Evolutionary conservation across 2,797 vertebrate species (phyloP), one percentile per base, ranked within the genome.

Genomic region (Garrulus glandarius): DNA sequence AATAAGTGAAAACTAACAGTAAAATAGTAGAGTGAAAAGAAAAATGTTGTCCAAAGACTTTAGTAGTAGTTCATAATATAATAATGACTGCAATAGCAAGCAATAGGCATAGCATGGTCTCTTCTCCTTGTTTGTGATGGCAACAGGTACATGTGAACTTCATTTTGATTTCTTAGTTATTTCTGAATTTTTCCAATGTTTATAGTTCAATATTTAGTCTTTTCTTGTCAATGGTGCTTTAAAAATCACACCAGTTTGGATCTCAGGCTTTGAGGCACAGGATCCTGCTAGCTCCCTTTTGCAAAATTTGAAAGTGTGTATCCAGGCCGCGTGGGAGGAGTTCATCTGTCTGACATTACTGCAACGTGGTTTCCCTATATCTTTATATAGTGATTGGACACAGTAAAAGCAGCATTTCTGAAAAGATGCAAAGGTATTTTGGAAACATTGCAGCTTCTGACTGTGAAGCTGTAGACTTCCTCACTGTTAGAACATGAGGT

Each of bases 91-190:
- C 3, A 64, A 43, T 21, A 57, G 5, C 2, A 32, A 43, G 5
- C 13, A 24, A 47, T n/a, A 43, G 14, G 2, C 26, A 23, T 37
- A 70, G 2, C n/a, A 15, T 43, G 22, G 13, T 39, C 9, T 52
- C 29, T 61, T 46, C 29, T 52, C 29, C 7, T 36, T 60, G 29
- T 63, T 70, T 24, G 1, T 36, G n/a, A 83, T 18, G 22, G 18
- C 9, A 71, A 34, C 3, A 26, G 4, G 27, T 30, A 56, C 1
- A 0, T 26, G 4, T 37, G 11, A 84, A 34, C 3, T 52, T 49
- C 3, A 29, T 75, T 85, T 79, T 90, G 30, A 49, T 69, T 92
- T 87, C 29, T 57, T 52, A 41, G 7, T 47, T 86, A 24, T 49
- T 72, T 7, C 19, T 47, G 10, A 79, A 5, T 49, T 80, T 65